phyloP scores from a whole-genome alignment of 2,113 vertebrate species.

The Catharus bicknelli region DNA sequence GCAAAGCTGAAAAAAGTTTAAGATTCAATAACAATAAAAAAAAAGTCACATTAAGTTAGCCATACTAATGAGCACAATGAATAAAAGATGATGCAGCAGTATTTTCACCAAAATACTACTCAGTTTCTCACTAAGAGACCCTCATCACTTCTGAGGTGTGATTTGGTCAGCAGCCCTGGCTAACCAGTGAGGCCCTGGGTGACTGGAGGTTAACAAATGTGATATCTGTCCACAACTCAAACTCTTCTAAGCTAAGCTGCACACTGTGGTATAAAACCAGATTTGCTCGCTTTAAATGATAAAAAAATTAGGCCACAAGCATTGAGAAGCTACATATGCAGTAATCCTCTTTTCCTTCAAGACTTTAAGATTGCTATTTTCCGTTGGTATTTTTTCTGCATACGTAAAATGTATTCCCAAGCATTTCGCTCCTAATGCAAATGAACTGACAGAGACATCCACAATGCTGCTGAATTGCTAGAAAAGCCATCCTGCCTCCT shows the following conservation, averaged over 20 bases:
- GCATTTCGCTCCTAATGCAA: not conserved
- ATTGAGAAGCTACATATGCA: not conserved
- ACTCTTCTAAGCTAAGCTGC: not conserved
- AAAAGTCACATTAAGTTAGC: not conserved
- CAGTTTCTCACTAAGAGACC: not conserved
- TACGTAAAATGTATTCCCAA: not conserved
- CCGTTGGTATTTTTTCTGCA: not conserved
- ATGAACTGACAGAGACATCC: not conserved
- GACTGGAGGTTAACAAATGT: not conserved
- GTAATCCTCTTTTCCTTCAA: constrained; percentile 5
- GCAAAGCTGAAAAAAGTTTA: not conserved
- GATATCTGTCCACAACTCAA: not conserved
- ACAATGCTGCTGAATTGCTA: not conserved
- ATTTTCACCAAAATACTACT: not conserved
- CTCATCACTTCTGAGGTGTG: not conserved
- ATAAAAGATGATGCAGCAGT: not conserved
- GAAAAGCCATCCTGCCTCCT: not conserved
- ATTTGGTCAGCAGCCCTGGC: not conserved
- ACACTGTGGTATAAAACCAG: not conserved
- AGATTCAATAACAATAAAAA: not conserved
- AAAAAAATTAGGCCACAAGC: not conserved
- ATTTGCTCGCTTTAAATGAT: not conserved
- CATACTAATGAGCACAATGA: not conserved
- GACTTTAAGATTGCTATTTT: not conserved
- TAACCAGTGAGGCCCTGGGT: accelerated